Percentiles rank a stretch among this genome's conserved stretches.
These are phyloP conservation scores for Diplazon laetatorius DNA, from an alignment of 2,888 invertebrate genomes.

Conservation along the genomic window DNA sequence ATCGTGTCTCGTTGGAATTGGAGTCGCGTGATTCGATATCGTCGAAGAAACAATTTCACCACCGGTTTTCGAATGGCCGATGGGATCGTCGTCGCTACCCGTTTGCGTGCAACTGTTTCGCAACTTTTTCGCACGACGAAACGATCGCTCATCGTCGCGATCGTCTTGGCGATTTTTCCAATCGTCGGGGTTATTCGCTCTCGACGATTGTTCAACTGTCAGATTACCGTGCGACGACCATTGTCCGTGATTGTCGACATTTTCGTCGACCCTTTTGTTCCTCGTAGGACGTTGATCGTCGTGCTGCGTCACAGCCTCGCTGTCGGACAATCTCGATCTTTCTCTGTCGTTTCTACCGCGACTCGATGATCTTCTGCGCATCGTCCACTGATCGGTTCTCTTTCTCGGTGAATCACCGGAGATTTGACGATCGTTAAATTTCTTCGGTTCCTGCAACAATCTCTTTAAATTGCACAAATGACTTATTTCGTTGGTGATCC, in stretches of 20 bases:
- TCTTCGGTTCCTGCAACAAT: conserved; percentile 78
- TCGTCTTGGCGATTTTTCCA: conserved; percentile 25
- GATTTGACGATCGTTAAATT: conserved; percentile 68
- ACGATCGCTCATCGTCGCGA: conserved; percentile 16
- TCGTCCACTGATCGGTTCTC: conserved; percentile 43
- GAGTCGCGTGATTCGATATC: background rate
- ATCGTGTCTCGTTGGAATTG: background rate
- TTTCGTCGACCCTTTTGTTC: conserved; percentile 2
- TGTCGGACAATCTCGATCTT: conserved; percentile 24
- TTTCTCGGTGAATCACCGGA: conserved; percentile 76
- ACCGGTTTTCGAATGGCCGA: conserved; percentile 76
- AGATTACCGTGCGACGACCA: conserved; percentile 81
- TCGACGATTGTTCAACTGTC: no score
- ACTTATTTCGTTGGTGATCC: conserved; percentile 85
- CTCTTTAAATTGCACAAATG: conserved; percentile 84
- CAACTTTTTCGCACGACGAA: conserved; percentile 68
- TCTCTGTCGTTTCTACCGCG: conserved; percentile 25
- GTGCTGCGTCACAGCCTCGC: conserved; percentile 19
- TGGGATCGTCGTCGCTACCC: conserved; percentile 66
- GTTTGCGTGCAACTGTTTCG: conserved; percentile 80
- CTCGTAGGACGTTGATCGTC: conserved; percentile 10
- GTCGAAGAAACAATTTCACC: conserved; percentile 74
- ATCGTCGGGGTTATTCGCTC: no score
- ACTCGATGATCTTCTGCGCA: conserved; percentile 29
- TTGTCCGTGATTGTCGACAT: conserved; percentile 70